phyloP scores from a whole-genome alignment of 2,113 vertebrate species.

The Neolamprologus devosi region DNA sequence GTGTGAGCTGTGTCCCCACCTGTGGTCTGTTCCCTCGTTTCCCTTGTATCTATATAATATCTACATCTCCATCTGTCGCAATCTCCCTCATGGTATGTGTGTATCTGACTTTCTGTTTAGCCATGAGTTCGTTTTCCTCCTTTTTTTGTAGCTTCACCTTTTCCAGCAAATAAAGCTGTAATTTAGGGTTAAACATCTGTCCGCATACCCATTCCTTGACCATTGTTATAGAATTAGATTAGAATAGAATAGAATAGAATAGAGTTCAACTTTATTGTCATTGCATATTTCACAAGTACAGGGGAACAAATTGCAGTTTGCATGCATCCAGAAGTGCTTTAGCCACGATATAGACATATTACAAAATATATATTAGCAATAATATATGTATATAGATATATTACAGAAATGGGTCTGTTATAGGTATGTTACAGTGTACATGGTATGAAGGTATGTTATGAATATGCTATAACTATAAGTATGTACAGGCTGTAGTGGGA shows the following conservation, averaged over 20 bases:
- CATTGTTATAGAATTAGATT: not conserved
- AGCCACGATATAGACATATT: not conserved
- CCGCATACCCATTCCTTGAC: not conserved
- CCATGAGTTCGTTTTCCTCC: not conserved
- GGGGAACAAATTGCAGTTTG: accelerated
- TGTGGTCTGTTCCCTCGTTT: not conserved
- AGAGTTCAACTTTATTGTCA: not conserved
- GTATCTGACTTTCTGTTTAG: not conserved
- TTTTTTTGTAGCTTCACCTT: not conserved
- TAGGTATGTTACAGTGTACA: not conserved
- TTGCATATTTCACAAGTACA: not conserved
- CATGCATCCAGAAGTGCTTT: not conserved
- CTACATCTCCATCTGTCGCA: not conserved
- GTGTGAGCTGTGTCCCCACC: not conserved
- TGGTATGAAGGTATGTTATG: not conserved
- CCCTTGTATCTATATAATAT: not conserved
- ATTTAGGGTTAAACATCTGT: not conserved
- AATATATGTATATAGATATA: not conserved
- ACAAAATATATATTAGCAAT: not conserved
- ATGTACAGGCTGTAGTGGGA: not conserved
- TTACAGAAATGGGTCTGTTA: not conserved
- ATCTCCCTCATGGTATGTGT: not conserved
- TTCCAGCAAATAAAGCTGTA: not conserved
- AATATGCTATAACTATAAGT: not conserved
- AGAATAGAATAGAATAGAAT: not conserved